Evolutionary conservation across 2,797 vertebrate species (phyloP).

Genomic region (Pseudochromis fuscus): DNA sequence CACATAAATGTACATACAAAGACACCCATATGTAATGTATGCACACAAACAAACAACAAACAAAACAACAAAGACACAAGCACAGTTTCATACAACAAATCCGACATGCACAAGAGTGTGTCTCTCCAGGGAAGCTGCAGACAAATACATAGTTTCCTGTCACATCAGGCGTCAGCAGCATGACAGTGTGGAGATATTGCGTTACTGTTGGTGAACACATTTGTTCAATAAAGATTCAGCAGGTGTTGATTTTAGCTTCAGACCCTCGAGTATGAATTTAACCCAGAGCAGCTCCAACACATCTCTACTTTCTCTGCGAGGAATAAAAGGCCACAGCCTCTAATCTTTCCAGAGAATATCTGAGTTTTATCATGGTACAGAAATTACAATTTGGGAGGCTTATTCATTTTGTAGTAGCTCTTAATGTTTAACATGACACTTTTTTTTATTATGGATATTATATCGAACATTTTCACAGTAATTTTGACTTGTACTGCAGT

Average conservation of each 20-base stretch:
- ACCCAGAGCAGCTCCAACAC: slow-evolving; percentile 1
- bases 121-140: not conserved
- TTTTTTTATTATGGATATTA: no score
- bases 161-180: slow-evolving; percentile 11
- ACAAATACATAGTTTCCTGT: not conserved
- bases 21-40: not conserved
- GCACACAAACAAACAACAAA: no score
- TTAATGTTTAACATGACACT: no score
- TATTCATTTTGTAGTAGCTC: no score
- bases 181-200: slow-evolving; percentile 6
- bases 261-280: slow-evolving; percentile 13
- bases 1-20: not conserved
- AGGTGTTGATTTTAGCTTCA: slow-evolving; percentile 7
- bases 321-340: no score
- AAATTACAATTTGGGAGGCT: no score
- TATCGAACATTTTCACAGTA: no score
- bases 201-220: not conserved
- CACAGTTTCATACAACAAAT: not conserved
- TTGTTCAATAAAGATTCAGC: slow-evolving; percentile 16
- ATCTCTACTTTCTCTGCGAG: no score
- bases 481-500: no score
- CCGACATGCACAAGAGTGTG: not conserved
- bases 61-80: no score
- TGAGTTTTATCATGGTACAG: no score
- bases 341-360: no score